Evolutionary conservation across 2,797 vertebrate genomes (phyloP), one percentile per base, ranked within the genome.

Genomic region (Pangasius krempfi): DNA sequence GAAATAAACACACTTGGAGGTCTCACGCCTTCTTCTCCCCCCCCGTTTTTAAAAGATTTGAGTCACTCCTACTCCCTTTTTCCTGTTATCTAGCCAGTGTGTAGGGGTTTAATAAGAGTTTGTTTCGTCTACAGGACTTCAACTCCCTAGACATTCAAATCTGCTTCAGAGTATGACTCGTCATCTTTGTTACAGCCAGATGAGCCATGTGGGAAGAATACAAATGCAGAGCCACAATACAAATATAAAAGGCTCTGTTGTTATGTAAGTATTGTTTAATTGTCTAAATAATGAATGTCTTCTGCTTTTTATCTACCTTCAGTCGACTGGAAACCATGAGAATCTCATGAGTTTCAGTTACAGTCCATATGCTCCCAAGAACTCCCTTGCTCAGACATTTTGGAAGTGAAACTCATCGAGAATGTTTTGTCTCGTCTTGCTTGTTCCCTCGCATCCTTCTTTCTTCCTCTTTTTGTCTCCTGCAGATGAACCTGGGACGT

Each of bases 1-100:
- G 60, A 76, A 85, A 87, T 84, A 85, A 76, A 62, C 60, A 70
- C 33, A 56, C 87, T 30, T 68, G 84, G 81, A 27, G 82, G 73
- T 89, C n/a, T 83, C 88, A 84, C 27, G 44, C 60, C 60, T 60
- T 47, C 30, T 14, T 58, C 27, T 40, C 14, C 20, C 25, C 20
- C 25, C 2, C 2, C 37, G 9, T 40, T 64, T 62, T 78, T 75
- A 62, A 47, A 27, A 64, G 30, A 37, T 33, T 25, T 88, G 58
- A 85, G 33, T 89, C 58, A 84, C 72, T 78, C 81, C 47, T 84
- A 60, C 70, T 44, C 30, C n/a, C 37, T 27, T 70, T 83, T 33
- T 8, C 40, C 66, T 89, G 30, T 75, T 82, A 82, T 82, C 88
- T 44, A 56, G 70, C 52, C 27, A 54, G 84, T 66, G 56, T 83